Evolutionary conservation across 2,888 invertebrate species (phyloP), one percentile per base, ranked within the genome.

Genomic region (Hirtodrosophila trivittata): DNA sequence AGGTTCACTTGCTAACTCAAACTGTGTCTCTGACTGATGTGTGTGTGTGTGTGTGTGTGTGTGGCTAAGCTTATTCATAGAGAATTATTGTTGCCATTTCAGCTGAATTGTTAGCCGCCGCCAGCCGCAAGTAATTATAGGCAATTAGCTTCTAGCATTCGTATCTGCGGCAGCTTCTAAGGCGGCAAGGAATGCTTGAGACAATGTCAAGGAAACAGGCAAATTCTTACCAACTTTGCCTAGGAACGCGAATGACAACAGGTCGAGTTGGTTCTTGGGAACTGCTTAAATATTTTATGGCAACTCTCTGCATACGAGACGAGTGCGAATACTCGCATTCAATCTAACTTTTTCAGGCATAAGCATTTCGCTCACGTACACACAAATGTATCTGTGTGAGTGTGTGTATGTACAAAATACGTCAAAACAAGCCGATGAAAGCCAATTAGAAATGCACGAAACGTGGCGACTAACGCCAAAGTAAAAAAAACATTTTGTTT

Each of bases 371-470:
- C 49, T 80, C 86, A 80, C 80, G 80, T 52, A 50, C 38, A 38
- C 55, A 67, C 54, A 47, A 21, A 49, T 38, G 43, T 56, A 75
- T 59, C 37, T 21, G 26, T 59, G 14, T 43, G 14, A 39, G 30
- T 32, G 46, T 45, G 25, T 39, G 43, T 55, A 38, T 37, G 37
- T 30, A 28, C 13, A 35, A 16, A 39, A 9, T 21, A 21, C 18
- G 18, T 21, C 21, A 45, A 49, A 43, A 39, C 49, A 67, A 64
- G 47, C 45, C 58, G 66, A 43, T 72, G 55, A 77, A 77, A 70
- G 60, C 66, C 70, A 74, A 81, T 77, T 70, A 77, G 41, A 64
- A 70, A 86, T 86, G 73, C 81, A 50, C 59, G 47, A 54, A 85
- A 77, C 82, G 85, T 77, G 78, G 57, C 52, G 37, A 33, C 14